phyloP scores from a whole-genome alignment of 2,797 vertebrate genomes.

The Tamandua tetradactyla region DNA sequence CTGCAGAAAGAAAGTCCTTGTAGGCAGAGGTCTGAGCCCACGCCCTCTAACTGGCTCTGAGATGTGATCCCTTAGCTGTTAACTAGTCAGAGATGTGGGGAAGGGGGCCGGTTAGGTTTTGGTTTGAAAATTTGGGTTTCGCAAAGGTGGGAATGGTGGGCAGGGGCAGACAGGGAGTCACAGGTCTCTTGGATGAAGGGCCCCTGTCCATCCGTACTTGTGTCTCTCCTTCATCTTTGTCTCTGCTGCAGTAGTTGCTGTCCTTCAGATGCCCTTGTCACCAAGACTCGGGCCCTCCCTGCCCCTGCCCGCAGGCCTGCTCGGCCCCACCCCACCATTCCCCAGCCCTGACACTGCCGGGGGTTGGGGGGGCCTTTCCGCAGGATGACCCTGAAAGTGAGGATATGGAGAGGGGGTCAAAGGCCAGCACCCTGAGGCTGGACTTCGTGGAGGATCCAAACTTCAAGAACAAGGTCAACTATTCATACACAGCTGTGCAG shows the following conservation, averaged over 20 bases:
- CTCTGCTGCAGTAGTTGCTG: not conserved
- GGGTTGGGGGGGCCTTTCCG: conserved; percentile 50
- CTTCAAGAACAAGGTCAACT: conserved; percentile 99
- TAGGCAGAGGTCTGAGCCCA: conserved; percentile 87
- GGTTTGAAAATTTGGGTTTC: conserved; percentile 77
- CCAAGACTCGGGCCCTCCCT: not conserved
- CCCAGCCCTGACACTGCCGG: conserved; percentile 12
- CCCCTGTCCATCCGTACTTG: not conserved
- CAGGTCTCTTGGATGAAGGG: not conserved
- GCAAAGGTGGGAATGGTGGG: not conserved
- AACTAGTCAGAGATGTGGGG: conserved; percentile 85
- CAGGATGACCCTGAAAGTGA: conserved; percentile 95
- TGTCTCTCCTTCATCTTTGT: not conserved
- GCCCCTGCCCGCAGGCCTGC: not conserved
- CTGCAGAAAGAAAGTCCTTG: conserved; percentile 80
- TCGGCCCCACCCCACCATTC: not conserved
- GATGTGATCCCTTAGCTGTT: conserved; percentile 86
- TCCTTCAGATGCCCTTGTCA: not conserved
- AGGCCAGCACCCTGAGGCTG: conserved; percentile 90
- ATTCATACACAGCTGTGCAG: conserved; percentile 96
- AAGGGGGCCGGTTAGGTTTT: not conserved
- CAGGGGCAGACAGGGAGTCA: not conserved
- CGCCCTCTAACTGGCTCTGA: conserved; percentile 84
- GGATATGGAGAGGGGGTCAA: conserved; percentile 88
- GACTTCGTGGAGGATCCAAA: conserved; percentile 95